Evolutionary conservation across 1,140 invertebrate species (phyloP).

Genomic region (Habropoda laboriosa): DNA sequence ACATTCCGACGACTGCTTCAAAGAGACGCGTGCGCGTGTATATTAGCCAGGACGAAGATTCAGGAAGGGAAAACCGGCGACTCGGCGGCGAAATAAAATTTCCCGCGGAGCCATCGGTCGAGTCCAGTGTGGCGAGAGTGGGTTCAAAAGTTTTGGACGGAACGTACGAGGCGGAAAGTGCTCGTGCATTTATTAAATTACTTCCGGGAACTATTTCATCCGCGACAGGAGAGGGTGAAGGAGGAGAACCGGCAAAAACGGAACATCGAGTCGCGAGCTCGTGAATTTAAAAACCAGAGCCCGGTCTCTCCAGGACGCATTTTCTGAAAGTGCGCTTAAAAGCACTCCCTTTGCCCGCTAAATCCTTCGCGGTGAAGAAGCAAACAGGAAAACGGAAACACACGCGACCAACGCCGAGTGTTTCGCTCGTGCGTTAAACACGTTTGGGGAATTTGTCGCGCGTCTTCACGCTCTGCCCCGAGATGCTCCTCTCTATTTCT

Average conservation of each 20-base stretch:
- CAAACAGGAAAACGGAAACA: constrained; percentile 2
- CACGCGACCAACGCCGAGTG: background rate
- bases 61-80: no score
- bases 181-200: constrained; percentile 7
- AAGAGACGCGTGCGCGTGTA: no score
- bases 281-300: background rate
- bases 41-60: background rate
- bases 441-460: background rate
- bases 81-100: no score
- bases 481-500: no score
- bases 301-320: background rate
- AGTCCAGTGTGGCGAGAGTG: background rate
- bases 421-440: background rate
- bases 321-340: background rate
- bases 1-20: no score
- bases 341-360: background rate
- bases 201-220: constrained; percentile 10
- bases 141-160: background rate
- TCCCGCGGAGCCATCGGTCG: background rate
- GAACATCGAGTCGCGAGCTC: background rate
- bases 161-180: background rate
- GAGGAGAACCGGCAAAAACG: background rate
- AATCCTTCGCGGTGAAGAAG: constrained; percentile 14
- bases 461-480: background rate
- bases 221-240: background rate